Base-by-base conservation (phyloP, 2,797 vertebrate species). In the Acanthopagrus latus region DNA sequence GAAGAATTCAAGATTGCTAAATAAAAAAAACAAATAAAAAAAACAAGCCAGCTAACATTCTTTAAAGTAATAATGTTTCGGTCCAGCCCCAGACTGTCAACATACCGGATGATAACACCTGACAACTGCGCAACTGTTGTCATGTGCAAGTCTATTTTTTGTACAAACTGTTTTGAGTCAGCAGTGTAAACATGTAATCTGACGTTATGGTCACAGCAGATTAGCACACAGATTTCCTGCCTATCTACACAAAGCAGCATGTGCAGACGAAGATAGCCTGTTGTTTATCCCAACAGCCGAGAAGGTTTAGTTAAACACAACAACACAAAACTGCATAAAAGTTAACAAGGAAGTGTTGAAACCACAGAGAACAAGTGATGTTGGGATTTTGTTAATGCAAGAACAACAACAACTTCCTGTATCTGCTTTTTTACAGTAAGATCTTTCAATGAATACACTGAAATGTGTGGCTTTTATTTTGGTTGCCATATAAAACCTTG, bases 151-250 rank as follows among this genome's bases (percentile, higher is more conserved):
- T 21, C 58, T 38, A 52, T 65, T 52, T 44, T 11, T 17, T 16
- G 12, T 56, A 21, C 23, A 52, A 54, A 51, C 29, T 50, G 76
- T 14, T 60, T 43, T 43, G 29, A 25, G 62, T 60, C 27, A 47
- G n/a, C 56, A 67, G 4, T 71, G 41, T 47, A 47, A 68, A 68
- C 23, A 25, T 4, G 9, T 44, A 54, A 47, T 64, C 21, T 77
- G 10, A 50, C 51, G 54, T 65, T 78, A 33, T 64, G 52, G 27
- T 50, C 18, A 73, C 63, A 67, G 33, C 27, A 63, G 57, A 79
- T 73, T 51, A 68, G 64, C 8, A 0, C 29, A 29, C 14, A 48
- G 23, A 25, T 71, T 44, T 44, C 16, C 38, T 38, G 27, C 11
- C 25, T 44, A 13, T 60, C 51, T 57, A n/a, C 7, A 48, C 11